Percentiles rank a stretch among this genome's conserved stretches.
Evolutionary conservation across 2,113 vertebrate genomes (phyloP).

Genomic region (Patagioenas fasciata): DNA sequence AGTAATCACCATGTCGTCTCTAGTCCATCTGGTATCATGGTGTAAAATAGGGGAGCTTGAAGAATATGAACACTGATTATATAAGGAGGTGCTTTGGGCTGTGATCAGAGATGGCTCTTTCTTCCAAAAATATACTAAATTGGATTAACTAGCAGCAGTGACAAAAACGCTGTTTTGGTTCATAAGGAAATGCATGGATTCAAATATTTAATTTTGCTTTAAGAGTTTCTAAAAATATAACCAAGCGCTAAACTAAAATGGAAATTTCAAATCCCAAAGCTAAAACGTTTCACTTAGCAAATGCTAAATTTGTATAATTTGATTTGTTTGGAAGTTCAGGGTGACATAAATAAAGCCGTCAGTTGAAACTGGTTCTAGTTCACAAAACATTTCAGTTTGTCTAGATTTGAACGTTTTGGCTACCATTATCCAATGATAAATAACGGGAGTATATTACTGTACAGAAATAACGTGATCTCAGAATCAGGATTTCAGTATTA

Average conservation of each 20-base stretch:
- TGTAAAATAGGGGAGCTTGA: not conserved
- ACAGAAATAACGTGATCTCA: rapidly evolving
- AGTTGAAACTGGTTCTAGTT: not conserved
- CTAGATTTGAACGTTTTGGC: not conserved
- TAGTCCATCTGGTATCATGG: not conserved
- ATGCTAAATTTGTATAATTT: not conserved
- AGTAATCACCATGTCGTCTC: not conserved
- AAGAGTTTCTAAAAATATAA: not conserved
- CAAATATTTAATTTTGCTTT: not conserved
- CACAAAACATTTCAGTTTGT: not conserved
- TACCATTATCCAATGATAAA: rapidly evolving
- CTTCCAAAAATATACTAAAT: not conserved
- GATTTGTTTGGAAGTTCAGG: not conserved
- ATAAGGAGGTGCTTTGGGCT: not conserved
- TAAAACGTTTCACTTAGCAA: not conserved
- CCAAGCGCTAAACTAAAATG: not conserved
- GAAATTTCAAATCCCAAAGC: not conserved
- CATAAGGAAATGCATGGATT: not conserved
- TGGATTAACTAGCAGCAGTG: not conserved
- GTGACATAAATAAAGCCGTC: not conserved
- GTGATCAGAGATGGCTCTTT: not conserved
- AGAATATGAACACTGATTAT: not conserved
- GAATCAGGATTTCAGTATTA: not conserved
- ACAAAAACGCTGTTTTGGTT: not conserved
- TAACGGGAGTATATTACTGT: not conserved